Evolutionary conservation across 2,797 vertebrate genomes (phyloP), one percentile per base, ranked within the genome.

Genomic region (Microctenopoma stevenorrisi): DNA sequence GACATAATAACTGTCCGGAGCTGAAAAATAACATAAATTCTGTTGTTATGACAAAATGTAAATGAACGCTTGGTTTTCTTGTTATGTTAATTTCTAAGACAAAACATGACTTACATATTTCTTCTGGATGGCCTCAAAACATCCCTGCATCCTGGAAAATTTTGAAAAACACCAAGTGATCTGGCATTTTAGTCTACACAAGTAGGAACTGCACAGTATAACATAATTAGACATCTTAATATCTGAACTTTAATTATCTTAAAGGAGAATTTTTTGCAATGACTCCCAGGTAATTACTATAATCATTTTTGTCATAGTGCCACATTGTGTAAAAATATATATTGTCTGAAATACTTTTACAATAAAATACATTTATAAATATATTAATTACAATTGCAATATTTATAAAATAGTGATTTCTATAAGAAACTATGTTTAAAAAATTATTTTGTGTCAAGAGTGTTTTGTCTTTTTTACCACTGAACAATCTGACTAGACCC

Each of bases 101-200:
- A 48, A 57, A 47, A 66, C 85, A 42, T 73, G 37, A 96, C 97
- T 97, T 92, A 98, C 98, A 2, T 97, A 99, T 95, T 96, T 97
- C 85, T 90, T 97, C 89, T 98, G 93, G 72, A 99, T 94, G 82
- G 97, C 98, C 85, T 99, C 97, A 66, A 98, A 98, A 82, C 97
- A 98, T 70, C 98, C 97, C 63, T 95, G 90, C 94, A 99, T 95
- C 98, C 97, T 99, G 87, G 42, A 87, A 88, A 53, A 78, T 73
- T 86, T 40, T 75, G 76, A 86, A 0, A 22, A 33, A 56, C 7
- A 42, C 49, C n/a, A n/a, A 46, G 26, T 55, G 30, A 26, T 28
- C 12, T 71, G 28, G 35, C 18, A 61, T 40, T 49, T 42, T 14
- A 11, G 11, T 62, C 18, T 38, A 33, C 30, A 14, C 33, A 55